A percentile compares a stretch with the other conserved stretches of the same genome.
Conservation (phyloP, 2,113 vertebrate species). For the Dicaeum eximium region DNA sequence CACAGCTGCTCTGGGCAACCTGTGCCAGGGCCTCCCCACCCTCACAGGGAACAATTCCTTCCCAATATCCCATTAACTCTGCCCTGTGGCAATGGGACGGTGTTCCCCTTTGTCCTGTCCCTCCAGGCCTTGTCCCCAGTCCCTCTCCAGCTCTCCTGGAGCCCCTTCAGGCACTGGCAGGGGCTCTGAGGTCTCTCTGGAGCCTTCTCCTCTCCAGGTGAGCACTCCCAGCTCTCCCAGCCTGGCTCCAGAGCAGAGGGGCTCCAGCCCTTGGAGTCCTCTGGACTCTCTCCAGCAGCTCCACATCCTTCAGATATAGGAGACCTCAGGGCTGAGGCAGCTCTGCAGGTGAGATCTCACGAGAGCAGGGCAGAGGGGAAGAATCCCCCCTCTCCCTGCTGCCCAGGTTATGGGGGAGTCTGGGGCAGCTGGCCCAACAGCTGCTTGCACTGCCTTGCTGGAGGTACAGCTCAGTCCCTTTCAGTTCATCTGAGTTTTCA, state of each 20-base stretch:
- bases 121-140: rapidly evolving
- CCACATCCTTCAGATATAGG: rapidly evolving
- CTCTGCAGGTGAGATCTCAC: neutral
- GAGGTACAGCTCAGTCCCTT: neutral
- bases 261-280: rapidly evolving
- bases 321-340: neutral
- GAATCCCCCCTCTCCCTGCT: neutral
- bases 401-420: neutral
- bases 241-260: neutral
- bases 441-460: neutral
- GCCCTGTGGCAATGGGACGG: neutral
- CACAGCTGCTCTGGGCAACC: neutral
- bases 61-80: neutral
- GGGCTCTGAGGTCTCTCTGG: neutral
- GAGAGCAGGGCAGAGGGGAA: neutral
- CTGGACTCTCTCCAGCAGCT: neutral
- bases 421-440: neutral
- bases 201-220: neutral
- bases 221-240: neutral
- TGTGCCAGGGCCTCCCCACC: rapidly evolving
- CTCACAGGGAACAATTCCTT: rapidly evolving
- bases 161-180: rapidly evolving
- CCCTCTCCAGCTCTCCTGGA: neutral
- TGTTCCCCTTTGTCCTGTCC: neutral
- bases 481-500: neutral